Evolutionary conservation across 2,797 vertebrate genomes (phyloP).

Genomic region (Garrulus glandarius): DNA sequence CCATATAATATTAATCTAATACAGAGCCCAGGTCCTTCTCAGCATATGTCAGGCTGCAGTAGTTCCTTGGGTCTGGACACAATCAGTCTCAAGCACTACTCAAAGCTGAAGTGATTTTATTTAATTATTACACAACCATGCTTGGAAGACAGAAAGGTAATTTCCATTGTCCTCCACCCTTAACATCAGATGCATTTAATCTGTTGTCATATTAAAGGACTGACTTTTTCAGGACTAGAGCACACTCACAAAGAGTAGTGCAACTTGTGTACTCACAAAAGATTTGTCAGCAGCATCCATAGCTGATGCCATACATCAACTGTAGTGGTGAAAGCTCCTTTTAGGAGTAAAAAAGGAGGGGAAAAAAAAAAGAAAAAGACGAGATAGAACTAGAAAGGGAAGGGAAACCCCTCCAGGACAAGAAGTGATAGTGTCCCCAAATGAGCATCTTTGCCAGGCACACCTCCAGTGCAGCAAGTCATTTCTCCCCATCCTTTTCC

Average conservation of each 20-base stretch:
- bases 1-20: neutral
- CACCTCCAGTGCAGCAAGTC: neutral
- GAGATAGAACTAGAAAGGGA: neutral
- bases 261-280: fast-evolving
- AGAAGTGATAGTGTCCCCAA: neutral
- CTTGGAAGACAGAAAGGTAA: neutral
- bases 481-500: neutral
- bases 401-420: neutral
- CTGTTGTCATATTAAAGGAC: neutral
- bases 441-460: neutral
- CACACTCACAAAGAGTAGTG: neutral
- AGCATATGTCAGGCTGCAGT: neutral
- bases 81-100: neutral
- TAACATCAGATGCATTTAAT: neutral
- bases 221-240: fast-evolving
- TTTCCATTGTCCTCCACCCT: neutral
- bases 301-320: neutral
- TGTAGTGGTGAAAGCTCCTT: neutral
- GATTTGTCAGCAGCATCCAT: neutral
- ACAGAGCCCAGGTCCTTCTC: neutral
- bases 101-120: neutral
- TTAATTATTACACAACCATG: neutral
- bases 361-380: too few relatives aligned
- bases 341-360: fast-evolving
- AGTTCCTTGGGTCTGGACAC: neutral